Percentiles rank a stretch among this genome's conserved stretches.
These are phyloP conservation scores for Epistrophe grossulariae DNA, from an alignment of 2,888 invertebrate genomes.

Conservation along the genomic window DNA sequence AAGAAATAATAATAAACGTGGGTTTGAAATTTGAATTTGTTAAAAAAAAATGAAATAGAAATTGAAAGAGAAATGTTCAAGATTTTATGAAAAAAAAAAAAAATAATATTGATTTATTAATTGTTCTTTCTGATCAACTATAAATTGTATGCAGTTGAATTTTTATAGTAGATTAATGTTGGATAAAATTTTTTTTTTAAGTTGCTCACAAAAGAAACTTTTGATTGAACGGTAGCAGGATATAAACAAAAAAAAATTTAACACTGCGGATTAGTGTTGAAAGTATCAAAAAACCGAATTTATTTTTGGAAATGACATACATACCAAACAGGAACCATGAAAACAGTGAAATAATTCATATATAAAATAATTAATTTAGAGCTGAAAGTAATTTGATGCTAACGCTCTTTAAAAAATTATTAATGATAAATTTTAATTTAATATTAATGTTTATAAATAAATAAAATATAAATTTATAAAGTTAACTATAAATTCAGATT, in stretches of 20 bases:
- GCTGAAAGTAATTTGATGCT: too few relatives aligned
- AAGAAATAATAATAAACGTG: slow-evolving; percentile 26
- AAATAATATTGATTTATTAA: slow-evolving; percentile 50
- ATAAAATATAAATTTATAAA: too few relatives aligned
- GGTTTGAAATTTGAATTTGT: slow-evolving; percentile 35
- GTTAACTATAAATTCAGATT: too few relatives aligned
- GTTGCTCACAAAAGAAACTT: neutral
- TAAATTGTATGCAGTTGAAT: slow-evolving; percentile 19
- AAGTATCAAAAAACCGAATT: neutral
- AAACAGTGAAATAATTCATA: too few relatives aligned
- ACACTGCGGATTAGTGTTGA: neutral
- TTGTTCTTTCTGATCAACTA: slow-evolving; percentile 15
- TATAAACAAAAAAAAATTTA: neutral
- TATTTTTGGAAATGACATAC: slow-evolving; percentile 2
- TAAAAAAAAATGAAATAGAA: neutral
- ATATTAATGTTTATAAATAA: too few relatives aligned
- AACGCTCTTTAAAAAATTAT: too few relatives aligned
- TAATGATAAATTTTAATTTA: too few relatives aligned
- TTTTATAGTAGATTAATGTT: slow-evolving; percentile 4
- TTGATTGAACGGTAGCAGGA: neutral
- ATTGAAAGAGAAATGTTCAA: neutral
- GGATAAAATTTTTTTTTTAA: neutral
- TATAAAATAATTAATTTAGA: too few relatives aligned
- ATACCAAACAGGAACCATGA: neutral
- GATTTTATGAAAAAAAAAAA: neutral